Base-by-base conservation (phyloP, 2,888 invertebrate genomes). In the Nephrotoma appendiculata region DNA sequence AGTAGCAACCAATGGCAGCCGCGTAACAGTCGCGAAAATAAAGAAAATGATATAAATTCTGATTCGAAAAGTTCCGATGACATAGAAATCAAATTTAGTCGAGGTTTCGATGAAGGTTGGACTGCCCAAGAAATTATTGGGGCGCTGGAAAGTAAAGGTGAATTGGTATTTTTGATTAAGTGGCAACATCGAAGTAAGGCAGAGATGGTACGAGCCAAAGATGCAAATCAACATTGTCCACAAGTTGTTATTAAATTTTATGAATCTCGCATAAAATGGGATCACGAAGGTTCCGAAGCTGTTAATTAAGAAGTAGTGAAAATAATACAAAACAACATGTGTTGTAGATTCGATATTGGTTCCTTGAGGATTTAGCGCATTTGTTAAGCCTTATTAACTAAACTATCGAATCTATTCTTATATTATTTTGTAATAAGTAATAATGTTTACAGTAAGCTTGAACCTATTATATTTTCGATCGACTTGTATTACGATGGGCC, bases 201-300 rank as follows among this genome's bases (percentile, higher is more conserved):
- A 7, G 84, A 84, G 15, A 84, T 84, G 84, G 84, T 84, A 11
- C 12, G 84, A 84, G 84, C 84, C 15, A 84, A 84, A 84, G 84
- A 84, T 84, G 84, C 84, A 84, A 84, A 84, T 42, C 84, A 84
- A 43, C 12, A 84, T 84, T 84, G 84, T 42, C 84, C 84, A 12
- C 84, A 84, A 84, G 84, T 84, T n/a, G 84, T 84, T 43, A 84
- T 84, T 43, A 84, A 84, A 84, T 84, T 84, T 84, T 84, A 84
- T 84, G 84, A 84, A 84, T 84, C 84, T n/a, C 41, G 84, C 41
- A 84, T 84, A 2, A 84, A 84, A n/a, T 84, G 84, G 84, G 84
- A 84, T 42, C 41, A 41, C 19, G 84, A 84, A 42, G 43, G 84
- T 42, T 42, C 42, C 41, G 84, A 84, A 84, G 42, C 84, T 42